Evolutionary conservation across 2,797 vertebrate species (phyloP), one percentile per base, ranked within the genome.

Genomic region (Spondyliosoma cantharus): DNA sequence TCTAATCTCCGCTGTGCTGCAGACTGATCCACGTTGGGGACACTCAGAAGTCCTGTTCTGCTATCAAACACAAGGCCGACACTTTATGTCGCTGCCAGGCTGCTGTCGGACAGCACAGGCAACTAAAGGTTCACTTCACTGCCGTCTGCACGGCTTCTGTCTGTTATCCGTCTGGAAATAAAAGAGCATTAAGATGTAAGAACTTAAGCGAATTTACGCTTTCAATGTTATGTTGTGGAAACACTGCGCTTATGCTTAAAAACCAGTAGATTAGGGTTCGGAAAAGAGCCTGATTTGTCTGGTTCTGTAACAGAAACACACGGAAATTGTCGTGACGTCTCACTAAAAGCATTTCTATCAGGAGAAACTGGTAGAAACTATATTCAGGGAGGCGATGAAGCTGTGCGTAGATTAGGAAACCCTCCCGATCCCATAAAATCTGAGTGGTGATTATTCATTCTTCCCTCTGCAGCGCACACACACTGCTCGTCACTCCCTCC

Each of bases 1-100:
- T 92, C 88, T 91, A 78, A 89, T 89, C 88, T 74, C 3, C 1
- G 0, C 53, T 49, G 70, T 27, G 2, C 70, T 60, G 61, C 20
- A 43, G 48, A 68, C n/a, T 59, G 32, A 79, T 79, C 79, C 79
- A 63, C 15, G 25, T 17, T 17, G 52, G 22, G 15, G 63, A 75
- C 71, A 67, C 78, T 78, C 65, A 48, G 54, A 79, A 66, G 83
- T 85, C 58, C 74, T 59, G 80, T 82, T 71, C 15, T 48, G 0
- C 32, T 80, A 52, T 84, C 82, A 78, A 62, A 84, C 81, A 29
- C 65, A 56, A 9, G 11, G 50, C 71, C 27, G 65, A 52, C 50
- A 24, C 78, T 74, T 73, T 25, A 70, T 42, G 29, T 43, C 24
- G 52, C 66, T 74, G 48, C 16, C 57, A 66, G 66, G 24, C 37